Evolutionary conservation across 2,797 vertebrate species (phyloP).

Genomic region (Spinus olivaceus): DNA sequence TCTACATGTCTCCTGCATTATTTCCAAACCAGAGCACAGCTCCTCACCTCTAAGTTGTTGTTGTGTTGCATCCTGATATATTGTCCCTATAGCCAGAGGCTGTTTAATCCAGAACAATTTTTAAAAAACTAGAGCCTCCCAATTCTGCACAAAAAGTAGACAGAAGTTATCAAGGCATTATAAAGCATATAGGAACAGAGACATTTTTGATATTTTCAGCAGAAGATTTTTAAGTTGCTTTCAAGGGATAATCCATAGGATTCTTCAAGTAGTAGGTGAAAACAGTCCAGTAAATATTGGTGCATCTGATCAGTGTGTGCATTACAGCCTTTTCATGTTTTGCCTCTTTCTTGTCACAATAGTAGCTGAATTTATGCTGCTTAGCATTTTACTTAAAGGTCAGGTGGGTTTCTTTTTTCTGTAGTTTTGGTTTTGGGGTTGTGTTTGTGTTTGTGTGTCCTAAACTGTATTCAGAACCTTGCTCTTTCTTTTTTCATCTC

Average conservation of each 20-base stretch:
- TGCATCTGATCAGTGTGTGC: neutral
- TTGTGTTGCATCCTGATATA: neutral
- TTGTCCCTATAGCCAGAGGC: neutral
- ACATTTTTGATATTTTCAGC: neutral
- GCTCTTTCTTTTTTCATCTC: neutral
- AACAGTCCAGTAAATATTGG: neutral
- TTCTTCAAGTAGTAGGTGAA: neutral
- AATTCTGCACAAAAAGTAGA: neutral
- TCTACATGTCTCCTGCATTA: neutral
- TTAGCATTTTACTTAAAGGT: neutral
- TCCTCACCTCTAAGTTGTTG: neutral
- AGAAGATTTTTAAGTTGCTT: neutral
- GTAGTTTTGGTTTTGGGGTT: neutral
- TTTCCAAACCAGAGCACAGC: neutral
- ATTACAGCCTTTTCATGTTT: neutral
- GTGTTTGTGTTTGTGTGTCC: neutral
- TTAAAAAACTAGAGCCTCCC: neutral
- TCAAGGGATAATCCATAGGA: neutral
- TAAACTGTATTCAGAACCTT: neutral
- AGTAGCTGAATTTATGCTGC: neutral
- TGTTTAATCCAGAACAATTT: neutral
- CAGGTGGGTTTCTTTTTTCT: accelerated
- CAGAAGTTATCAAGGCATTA: neutral
- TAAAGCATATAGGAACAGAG: neutral
- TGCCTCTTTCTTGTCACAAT: neutral